Base-by-base conservation (phyloP, 2,797 vertebrate species). In the Sebastes minor region DNA sequence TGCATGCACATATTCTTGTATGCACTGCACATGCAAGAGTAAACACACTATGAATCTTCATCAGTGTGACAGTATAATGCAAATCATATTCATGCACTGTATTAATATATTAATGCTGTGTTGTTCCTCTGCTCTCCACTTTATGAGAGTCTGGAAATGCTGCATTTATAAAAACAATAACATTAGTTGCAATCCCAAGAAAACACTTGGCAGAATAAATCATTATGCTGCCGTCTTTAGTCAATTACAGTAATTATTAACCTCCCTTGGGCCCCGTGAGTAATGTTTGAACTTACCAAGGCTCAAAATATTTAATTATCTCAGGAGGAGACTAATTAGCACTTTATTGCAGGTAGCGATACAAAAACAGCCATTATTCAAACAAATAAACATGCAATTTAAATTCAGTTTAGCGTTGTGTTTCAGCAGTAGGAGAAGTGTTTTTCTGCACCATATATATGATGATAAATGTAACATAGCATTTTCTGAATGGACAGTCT, bases 211-310 rank as follows among this genome's bases (percentile, higher is more conserved):
- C 59, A 78, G 61, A 89, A 89, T 89, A 88, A 91, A 89, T 83
- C 69, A 88, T 86, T 69, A 69, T 32, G 75, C 82, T 68, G 71
- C 75, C 23, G 57, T 89, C 83, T 87, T 90, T 85, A 89, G 88
- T 91, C 87, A 86, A 87, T 93, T 92, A 86, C 85, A 83, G 83
- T 92, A 92, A 92, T 93, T 93, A 91, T 92, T 81, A 91, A 63
- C 76, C 81, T 91, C 89, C 89, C 90, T 66, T 35, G 89, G 85
- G 89, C 79, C 81, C 66, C 57, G 57, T 82, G 89, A 89, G 88
- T 81, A 91, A 88, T 85, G 89, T 87, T 86, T 91, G 87, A 90
- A 91, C 83, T 83, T 84, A 88, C 71, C 72, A 86, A 71, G 72
- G 86, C 91, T 90, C 75, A 60, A 86, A 87, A 92, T 89, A 86